Percentiles rank a stretch among this genome's conserved stretches.
Evolutionary conservation across 92 coral and sea anemone species (phyloP).

Genomic region (Anthopleura xanthogrammica): DNA sequence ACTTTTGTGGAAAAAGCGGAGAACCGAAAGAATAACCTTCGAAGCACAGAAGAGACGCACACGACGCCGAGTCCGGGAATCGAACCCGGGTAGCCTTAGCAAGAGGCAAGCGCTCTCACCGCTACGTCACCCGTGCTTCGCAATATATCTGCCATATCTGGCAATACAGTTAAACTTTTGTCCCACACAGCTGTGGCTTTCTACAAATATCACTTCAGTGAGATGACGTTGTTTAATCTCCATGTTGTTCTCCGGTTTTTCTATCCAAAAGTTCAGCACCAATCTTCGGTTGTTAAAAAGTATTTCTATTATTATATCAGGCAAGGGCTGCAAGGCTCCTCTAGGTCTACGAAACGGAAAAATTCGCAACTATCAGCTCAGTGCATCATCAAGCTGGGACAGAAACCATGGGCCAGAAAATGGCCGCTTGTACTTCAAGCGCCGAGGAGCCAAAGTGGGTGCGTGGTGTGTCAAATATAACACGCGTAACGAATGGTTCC

Average conservation of each 20-base stretch:
- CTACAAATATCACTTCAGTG: no score
- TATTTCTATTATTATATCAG: conserved; percentile 14
- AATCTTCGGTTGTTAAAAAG: no score
- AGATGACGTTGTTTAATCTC: neutral
- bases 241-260: neutral
- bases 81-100: no score
- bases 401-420: conserved; percentile 51
- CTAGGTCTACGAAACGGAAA: conserved; percentile 59
- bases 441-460: conserved; percentile 51
- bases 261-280: neutral
- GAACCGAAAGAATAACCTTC: no score
- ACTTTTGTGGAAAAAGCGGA: no score
- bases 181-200: no score
- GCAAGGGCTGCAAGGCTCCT: conserved; percentile 60
- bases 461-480: conserved; percentile 62
- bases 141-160: neutral
- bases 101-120: no score
- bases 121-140: no score
- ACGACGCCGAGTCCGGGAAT: no score
- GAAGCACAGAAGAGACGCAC: no score
- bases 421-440: conserved; percentile 49
- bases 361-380: conserved; percentile 46
- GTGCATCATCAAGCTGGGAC: conserved; percentile 63
- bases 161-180: neutral
- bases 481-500: conserved; percentile 61